These are phyloP conservation scores for Eupristina koningsbergeri DNA, from an alignment of 1,140 invertebrate genomes.

Conservation along the genomic window DNA sequence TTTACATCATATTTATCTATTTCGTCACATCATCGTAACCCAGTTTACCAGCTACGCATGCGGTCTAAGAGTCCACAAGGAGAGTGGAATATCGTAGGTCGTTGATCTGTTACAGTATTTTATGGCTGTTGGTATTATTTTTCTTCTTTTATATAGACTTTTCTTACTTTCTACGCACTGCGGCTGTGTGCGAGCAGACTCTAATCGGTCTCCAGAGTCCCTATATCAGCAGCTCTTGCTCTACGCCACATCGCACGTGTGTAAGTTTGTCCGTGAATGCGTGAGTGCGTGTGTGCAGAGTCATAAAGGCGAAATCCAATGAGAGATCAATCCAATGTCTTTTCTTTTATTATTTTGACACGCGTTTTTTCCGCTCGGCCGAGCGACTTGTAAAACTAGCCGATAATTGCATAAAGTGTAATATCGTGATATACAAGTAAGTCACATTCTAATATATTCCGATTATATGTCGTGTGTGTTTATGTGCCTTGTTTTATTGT, in stretches of 20 bases:
- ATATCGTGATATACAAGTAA: constrained; percentile 7
- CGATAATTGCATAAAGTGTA: constrained; percentile 28
- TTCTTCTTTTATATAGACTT: too few relatives aligned
- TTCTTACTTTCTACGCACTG: neutral
- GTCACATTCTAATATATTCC: constrained; percentile 29
- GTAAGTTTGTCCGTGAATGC: neutral
- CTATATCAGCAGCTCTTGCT: too few relatives aligned
- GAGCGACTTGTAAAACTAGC: neutral
- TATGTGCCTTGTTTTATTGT: constrained; percentile 6
- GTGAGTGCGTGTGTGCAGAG: too few relatives aligned
- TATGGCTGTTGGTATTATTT: neutral
- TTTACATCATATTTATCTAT: constrained; percentile 31
- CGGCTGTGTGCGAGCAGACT: too few relatives aligned
- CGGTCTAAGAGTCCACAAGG: neutral
- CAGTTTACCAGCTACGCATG: neutral
- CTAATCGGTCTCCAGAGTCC: too few relatives aligned
- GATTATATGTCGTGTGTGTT: neutral
- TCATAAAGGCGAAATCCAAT: neutral
- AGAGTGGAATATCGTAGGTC: constrained; percentile 28
- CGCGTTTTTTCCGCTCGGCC: neutral
- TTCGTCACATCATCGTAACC: constrained; percentile 18
- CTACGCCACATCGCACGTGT: neutral
- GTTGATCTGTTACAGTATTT: constrained; percentile 8
- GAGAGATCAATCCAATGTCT: neutral
- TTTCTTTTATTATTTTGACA: neutral